Conservation (phyloP, 2,797 vertebrate genomes). For the Anableps anableps region DNA sequence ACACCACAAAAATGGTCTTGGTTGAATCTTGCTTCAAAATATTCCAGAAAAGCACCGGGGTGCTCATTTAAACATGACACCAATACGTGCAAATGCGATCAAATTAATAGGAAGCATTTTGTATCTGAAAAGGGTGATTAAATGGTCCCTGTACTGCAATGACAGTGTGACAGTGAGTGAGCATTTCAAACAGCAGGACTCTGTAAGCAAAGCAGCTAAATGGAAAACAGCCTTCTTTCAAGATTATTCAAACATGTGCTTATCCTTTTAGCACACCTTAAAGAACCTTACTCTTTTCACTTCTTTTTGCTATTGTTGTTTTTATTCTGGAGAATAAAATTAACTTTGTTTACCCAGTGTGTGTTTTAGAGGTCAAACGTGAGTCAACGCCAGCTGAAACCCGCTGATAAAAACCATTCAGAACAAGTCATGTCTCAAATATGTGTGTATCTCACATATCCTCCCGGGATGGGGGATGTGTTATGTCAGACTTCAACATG, state of each 20-base stretch:
- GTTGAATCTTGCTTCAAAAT: not conserved
- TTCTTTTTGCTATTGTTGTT: not conserved
- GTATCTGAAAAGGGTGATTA: constrained; percentile 4
- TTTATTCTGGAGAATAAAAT: constrained; percentile 11
- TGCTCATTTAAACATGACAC: not conserved
- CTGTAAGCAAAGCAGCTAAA: constrained; percentile 2
- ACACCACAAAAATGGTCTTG: not conserved
- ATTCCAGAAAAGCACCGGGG: not conserved
- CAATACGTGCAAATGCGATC: not conserved
- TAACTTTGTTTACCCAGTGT: not conserved
- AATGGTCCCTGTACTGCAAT: not conserved
- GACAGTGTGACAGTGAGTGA: constrained; percentile 5
- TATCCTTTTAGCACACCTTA: not conserved
- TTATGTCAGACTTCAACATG: constrained; percentile 31
- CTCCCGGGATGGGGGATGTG: constrained; percentile 20
- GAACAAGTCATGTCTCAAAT: constrained; percentile 33
- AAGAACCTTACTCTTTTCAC: not conserved
- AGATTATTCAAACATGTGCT: constrained; percentile 14
- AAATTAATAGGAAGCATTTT: not conserved
- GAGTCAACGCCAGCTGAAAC: constrained; percentile 14
- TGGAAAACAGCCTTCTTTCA: constrained; percentile 3
- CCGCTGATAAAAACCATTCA: constrained; percentile 19
- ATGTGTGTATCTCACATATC: constrained; percentile 29
- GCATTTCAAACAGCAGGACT: not conserved
- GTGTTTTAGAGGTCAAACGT: constrained; percentile 2